Evolutionary conservation across 2,113 vertebrate genomes (phyloP).

Genomic region (Smithornis capensis): DNA sequence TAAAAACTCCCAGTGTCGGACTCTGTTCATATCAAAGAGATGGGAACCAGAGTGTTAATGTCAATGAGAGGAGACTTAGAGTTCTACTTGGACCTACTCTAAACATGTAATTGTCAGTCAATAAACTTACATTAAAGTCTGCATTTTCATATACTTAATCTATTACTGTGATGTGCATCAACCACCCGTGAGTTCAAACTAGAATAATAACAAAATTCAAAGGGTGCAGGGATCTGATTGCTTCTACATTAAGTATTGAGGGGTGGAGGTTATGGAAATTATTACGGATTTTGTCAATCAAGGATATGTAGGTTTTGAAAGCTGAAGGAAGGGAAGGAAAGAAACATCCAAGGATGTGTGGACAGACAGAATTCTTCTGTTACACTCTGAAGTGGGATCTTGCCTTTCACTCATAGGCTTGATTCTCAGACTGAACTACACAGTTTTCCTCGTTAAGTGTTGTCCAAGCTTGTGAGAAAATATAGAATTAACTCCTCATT

Average conservation of each 20-base stretch:
- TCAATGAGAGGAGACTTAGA: background rate
- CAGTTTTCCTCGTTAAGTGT: background rate
- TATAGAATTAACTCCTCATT: background rate
- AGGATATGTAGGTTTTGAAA: background rate
- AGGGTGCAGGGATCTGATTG: background rate
- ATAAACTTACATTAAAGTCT: background rate
- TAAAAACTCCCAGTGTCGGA: background rate
- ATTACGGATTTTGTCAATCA: background rate
- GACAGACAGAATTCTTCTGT: background rate
- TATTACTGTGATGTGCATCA: rapidly evolving
- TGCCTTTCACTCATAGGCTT: background rate
- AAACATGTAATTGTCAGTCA: background rate
- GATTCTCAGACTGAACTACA: background rate
- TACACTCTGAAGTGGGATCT: background rate
- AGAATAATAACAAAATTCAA: background rate
- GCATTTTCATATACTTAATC: background rate
- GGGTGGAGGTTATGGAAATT: background rate
- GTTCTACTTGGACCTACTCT: background rate
- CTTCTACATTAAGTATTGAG: background rate
- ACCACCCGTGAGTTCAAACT: background rate
- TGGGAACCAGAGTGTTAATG: background rate
- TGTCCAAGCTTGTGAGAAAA: background rate
- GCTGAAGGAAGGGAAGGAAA: background rate
- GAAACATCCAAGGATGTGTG: background rate
- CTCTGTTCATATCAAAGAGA: background rate